Percentiles rank a stretch among this genome's conserved stretches.
Evolutionary conservation across 2,888 invertebrate genomes (phyloP).

Genomic region (Catonia carolina): DNA sequence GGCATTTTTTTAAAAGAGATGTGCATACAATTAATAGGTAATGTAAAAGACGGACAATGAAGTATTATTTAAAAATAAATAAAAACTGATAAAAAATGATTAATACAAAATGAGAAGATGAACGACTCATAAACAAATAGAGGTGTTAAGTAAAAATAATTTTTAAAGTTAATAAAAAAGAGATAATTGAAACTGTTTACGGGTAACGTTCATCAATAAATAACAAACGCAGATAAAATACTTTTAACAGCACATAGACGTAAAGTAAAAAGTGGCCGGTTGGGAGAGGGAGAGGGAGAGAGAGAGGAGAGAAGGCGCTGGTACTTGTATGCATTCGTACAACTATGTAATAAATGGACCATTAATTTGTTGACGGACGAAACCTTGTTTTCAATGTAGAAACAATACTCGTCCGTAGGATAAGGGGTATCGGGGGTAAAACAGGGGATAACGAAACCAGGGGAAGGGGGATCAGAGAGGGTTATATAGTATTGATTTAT

Average conservation of each 20-base stretch:
- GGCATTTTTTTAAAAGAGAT: too few relatives aligned
- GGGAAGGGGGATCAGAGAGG: conserved; percentile 16
- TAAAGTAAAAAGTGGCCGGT: neutral
- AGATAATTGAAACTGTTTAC: conserved; percentile 9
- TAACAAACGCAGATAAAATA: too few relatives aligned
- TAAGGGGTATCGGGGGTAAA: neutral
- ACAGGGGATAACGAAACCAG: neutral
- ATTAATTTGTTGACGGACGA: conserved; percentile 27
- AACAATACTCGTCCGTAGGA: conserved; percentile 24
- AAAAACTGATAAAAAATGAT: too few relatives aligned
- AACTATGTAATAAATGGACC: conserved; percentile 21
- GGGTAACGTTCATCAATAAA: conserved; percentile 2
- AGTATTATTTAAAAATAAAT: too few relatives aligned
- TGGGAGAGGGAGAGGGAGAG: conserved; percentile 21
- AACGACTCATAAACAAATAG: too few relatives aligned
- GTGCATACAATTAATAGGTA: too few relatives aligned
- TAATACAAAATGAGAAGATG: too few relatives aligned
- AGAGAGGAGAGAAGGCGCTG: conserved; percentile 10
- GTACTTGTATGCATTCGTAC: conserved; percentile 21
- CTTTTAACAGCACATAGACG: too few relatives aligned
- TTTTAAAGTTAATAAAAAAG: conserved; percentile 8
- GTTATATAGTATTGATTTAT: conserved; percentile 11
- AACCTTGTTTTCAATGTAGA: conserved; percentile 27
- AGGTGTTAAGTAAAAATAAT: too few relatives aligned
- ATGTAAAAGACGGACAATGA: too few relatives aligned